These are phyloP conservation scores for Datnioides undecimradiatus DNA, from an alignment of 2,113 vertebrate species.

Conservation along the genomic window DNA sequence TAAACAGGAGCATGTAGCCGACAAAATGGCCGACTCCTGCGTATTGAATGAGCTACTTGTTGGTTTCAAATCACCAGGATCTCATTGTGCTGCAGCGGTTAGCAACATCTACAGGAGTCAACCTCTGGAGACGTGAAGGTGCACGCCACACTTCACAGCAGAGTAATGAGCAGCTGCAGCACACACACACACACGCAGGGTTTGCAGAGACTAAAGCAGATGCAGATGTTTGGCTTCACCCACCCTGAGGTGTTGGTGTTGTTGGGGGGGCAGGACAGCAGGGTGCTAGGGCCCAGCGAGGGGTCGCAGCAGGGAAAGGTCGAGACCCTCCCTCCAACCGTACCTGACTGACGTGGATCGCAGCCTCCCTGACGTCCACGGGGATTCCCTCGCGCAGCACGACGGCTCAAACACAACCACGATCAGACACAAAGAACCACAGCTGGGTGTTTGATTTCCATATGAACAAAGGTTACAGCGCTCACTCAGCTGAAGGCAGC, in stretches of 20 bases:
- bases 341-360: constrained; percentile 9
- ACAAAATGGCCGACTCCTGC: too few species aligned
- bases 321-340: not conserved
- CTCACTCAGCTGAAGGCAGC: not conserved
- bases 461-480: constrained; percentile 30
- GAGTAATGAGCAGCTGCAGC: too few species aligned
- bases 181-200: not conserved
- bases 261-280: not conserved
- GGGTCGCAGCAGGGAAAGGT: constrained; percentile 44
- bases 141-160: too few species aligned
- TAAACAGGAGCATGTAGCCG: too few species aligned
- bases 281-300: not conserved
- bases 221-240: constrained; percentile 3
- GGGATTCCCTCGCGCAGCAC: constrained; percentile 26
- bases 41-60: too few species aligned
- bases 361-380: constrained; percentile 2
- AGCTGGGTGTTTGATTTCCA: constrained; percentile 32
- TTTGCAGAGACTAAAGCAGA: not conserved
- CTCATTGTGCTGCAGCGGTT: too few species aligned
- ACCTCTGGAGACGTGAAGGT: too few species aligned
- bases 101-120: too few species aligned
- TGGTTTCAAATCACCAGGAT: too few species aligned
- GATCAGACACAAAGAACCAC: not conserved
- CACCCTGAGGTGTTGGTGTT: not conserved
- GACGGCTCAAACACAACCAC: not conserved